Conservation (phyloP, 2,797 vertebrate species). For the Netta rufina region DNA sequence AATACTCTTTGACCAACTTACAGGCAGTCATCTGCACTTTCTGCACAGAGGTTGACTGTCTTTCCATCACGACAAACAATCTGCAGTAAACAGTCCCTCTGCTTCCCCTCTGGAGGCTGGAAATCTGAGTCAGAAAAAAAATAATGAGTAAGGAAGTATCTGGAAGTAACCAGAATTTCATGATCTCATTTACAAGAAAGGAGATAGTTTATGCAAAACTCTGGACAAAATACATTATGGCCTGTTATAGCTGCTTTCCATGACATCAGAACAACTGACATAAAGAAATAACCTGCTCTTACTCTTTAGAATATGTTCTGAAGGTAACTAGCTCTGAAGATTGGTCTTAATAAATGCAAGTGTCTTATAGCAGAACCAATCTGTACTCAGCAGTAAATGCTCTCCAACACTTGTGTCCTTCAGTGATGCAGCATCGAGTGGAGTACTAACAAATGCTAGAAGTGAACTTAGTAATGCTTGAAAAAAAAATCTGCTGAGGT, state of each 20-base stretch:
- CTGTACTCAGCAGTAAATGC: not conserved
- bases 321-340: not conserved
- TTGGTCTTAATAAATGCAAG: not conserved
- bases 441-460: not conserved
- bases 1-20: constrained; percentile 75
- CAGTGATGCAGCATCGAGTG: not conserved
- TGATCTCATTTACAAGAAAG: not conserved
- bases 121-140: constrained; percentile 80
- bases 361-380: not conserved
- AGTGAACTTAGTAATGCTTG: not conserved
- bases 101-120: constrained; percentile 90
- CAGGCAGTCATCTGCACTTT: constrained; percentile 94
- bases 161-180: not conserved
- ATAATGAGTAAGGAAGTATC: not conserved
- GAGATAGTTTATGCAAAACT: not conserved
- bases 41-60: constrained; percentile 91
- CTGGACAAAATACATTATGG: not conserved
- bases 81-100: constrained; percentile 89
- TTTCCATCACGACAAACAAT: constrained; percentile 93
- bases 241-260: not conserved
- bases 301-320: not conserved
- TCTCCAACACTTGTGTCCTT: not conserved
- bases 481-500: not conserved
- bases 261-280: not conserved
- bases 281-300: not conserved